These are phyloP conservation scores for Gortyna flavago DNA, from an alignment of 2,888 invertebrate species.

Conservation along the genomic window DNA sequence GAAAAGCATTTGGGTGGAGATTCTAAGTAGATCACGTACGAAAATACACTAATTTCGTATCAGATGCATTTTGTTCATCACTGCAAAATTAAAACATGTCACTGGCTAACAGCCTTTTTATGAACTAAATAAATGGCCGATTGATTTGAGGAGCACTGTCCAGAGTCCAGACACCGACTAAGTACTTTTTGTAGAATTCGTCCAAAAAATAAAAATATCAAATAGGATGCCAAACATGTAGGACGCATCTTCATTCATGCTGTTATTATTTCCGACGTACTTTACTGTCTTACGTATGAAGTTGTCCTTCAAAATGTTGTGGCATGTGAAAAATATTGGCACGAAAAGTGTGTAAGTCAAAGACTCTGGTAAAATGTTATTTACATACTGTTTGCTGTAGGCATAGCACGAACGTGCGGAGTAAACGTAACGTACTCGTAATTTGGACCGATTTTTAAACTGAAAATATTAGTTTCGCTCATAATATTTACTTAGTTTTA, in stretches of 20 bases:
- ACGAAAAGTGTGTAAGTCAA: conserved; percentile 47
- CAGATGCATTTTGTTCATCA: conserved; percentile 43
- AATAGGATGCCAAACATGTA: conserved; percentile 52
- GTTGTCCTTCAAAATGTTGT: conserved; percentile 35
- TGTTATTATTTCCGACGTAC: conserved; percentile 26
- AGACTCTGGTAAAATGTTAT: conserved; percentile 30
- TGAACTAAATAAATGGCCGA: conserved; percentile 11
- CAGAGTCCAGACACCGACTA: conserved; percentile 38
- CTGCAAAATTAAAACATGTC: conserved; percentile 20
- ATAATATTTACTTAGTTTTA: not conserved
- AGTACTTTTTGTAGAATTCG: conserved; percentile 21
- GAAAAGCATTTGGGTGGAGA: conserved; percentile 15
- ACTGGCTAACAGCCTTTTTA: not conserved
- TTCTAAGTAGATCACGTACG: not conserved
- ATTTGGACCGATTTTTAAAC: not conserved
- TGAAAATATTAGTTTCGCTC: not conserved
- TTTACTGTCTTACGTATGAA: conserved; percentile 16
- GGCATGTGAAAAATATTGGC: conserved; percentile 46
- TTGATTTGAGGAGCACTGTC: conserved; percentile 25
- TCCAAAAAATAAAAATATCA: conserved; percentile 31
- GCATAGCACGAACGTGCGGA: not conserved
- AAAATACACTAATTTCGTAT: conserved; percentile 27
- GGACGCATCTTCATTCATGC: conserved; percentile 51
- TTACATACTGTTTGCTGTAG: conserved; percentile 14
- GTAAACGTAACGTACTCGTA: not conserved